A percentile compares a stretch with the other conserved stretches of the same genome.
Evolutionary conservation across 2,113 vertebrate species (phyloP).

Genomic region (Catharus minimus): DNA sequence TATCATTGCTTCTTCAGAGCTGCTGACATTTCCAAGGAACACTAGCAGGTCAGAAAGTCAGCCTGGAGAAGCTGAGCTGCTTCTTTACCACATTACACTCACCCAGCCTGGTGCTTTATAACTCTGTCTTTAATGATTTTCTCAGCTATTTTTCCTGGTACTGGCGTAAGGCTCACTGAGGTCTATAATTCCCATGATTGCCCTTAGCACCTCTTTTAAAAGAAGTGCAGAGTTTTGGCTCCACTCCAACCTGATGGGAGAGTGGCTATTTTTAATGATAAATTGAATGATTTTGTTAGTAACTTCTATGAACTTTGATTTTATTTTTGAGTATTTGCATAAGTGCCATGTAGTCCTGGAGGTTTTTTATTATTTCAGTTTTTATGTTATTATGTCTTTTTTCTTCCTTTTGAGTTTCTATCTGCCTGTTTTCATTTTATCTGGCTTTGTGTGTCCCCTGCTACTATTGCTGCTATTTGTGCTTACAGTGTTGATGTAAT

Average conservation of each 20-base stretch:
- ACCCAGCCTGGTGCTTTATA: slow-evolving; percentile 45
- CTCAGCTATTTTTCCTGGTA: slow-evolving; percentile 56
- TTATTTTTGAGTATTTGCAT: slow-evolving; percentile 26
- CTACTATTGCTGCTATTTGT: background rate
- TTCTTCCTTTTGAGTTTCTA: background rate
- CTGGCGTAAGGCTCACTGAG: slow-evolving; percentile 55
- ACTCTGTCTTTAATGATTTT: slow-evolving; percentile 64
- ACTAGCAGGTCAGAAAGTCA: slow-evolving; percentile 40
- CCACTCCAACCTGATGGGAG: slow-evolving; percentile 10
- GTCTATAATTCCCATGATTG: slow-evolving; percentile 67
- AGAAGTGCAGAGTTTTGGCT: slow-evolving; percentile 27
- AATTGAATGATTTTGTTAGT: slow-evolving; percentile 22
- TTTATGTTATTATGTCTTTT: background rate
- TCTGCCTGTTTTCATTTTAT: background rate
- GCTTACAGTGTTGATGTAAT: background rate
- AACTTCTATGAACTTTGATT: slow-evolving; percentile 3
- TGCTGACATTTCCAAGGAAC: slow-evolving; percentile 39
- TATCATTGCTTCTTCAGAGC: background rate
- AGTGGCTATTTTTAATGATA: slow-evolving; percentile 23
- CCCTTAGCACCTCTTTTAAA: slow-evolving; percentile 64
- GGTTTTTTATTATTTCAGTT: background rate
- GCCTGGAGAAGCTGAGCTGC: slow-evolving; percentile 25
- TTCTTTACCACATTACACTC: slow-evolving; percentile 1
- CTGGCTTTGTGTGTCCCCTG: background rate
- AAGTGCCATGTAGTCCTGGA: background rate